Percentiles rank a stretch among this genome's conserved stretches.
These are phyloP conservation scores for Baronia brevicornis DNA, from an alignment of 2,888 invertebrate species.

Conservation along the genomic window DNA sequence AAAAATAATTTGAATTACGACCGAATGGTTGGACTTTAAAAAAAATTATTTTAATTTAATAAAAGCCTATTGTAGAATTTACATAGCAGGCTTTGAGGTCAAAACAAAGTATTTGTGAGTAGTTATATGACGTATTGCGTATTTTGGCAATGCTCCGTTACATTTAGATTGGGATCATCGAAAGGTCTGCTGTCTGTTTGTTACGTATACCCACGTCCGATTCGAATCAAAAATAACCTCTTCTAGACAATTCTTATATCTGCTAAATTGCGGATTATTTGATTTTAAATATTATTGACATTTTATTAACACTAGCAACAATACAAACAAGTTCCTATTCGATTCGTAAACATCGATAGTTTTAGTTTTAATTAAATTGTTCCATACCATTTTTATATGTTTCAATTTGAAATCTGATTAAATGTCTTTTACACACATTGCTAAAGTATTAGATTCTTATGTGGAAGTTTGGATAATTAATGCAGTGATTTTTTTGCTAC, in stretches of 20 bases:
- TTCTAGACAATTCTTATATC: slow-evolving; percentile 31
- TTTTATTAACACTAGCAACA: too few species aligned
- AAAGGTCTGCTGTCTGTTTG: slow-evolving; percentile 27
- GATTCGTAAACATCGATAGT: too few species aligned
- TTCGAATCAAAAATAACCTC: slow-evolving; percentile 41
- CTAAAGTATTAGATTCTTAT: too few species aligned
- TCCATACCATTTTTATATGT: too few species aligned
- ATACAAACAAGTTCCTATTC: too few species aligned
- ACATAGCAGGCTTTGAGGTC: slow-evolving; percentile 30
- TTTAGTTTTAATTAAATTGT: too few species aligned
- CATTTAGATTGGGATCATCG: slow-evolving; percentile 49
- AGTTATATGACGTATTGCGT: slow-evolving; percentile 30
- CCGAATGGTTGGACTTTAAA: slow-evolving; percentile 6
- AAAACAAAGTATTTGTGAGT: slow-evolving; percentile 38
- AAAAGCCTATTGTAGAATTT: too few species aligned
- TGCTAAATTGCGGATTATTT: slow-evolving; percentile 15
- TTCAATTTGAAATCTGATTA: too few species aligned
- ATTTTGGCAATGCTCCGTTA: slow-evolving; percentile 55
- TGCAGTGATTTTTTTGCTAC: too few species aligned
- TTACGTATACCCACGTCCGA: slow-evolving; percentile 28
- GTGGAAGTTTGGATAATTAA: too few species aligned
- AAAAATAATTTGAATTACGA: slow-evolving; percentile 2
- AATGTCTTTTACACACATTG: too few species aligned
- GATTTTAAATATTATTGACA: too few species aligned
- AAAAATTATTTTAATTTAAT: slow-evolving; percentile 12